These are phyloP conservation scores for Drosophila kanekoi DNA, from an alignment of 2,888 invertebrate species.

Conservation along the genomic window DNA sequence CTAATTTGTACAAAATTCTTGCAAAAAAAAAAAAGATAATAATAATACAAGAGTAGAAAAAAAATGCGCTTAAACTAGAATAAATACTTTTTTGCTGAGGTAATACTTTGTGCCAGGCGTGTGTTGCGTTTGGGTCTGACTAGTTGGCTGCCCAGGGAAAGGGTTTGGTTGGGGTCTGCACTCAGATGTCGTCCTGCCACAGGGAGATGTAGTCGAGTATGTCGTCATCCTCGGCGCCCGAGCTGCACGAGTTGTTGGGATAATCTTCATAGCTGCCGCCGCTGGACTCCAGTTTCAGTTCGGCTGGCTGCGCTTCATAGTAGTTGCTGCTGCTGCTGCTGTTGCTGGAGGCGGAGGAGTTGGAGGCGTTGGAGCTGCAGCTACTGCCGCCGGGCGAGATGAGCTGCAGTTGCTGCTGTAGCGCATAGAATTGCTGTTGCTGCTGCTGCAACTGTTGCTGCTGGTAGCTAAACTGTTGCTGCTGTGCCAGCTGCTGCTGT, in stretches of 20 bases:
- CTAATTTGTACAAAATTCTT: constrained; percentile 64
- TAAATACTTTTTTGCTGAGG: constrained; percentile 77
- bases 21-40: constrained; percentile 25
- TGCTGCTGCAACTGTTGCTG: constrained; percentile 44
- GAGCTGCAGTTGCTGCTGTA: constrained; percentile 59
- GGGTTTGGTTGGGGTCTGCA: too few species aligned
- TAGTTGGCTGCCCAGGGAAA: constrained; percentile 19
- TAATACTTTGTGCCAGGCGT: constrained; percentile 69
- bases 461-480: constrained; percentile 45
- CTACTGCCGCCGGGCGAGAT: constrained; percentile 40
- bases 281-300: constrained; percentile 83
- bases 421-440: constrained; percentile 42
- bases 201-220: constrained; percentile 88
- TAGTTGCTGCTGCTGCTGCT: constrained; percentile 38
- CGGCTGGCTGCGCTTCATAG: constrained; percentile 6
- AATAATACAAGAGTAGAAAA: constrained; percentile 21
- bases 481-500: constrained; percentile 42
- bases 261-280: constrained; percentile 87
- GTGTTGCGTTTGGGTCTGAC: constrained; percentile 37
- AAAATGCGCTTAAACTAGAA: constrained; percentile 54
- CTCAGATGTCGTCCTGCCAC: constrained; percentile 83
- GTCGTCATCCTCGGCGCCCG: constrained; percentile 94
- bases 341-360: constrained; percentile 3
- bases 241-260: constrained; percentile 86
- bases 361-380: constrained; percentile 38